Base-by-base conservation (phyloP, 2,888 invertebrate species). In the Alentia gelatinosa region DNA sequence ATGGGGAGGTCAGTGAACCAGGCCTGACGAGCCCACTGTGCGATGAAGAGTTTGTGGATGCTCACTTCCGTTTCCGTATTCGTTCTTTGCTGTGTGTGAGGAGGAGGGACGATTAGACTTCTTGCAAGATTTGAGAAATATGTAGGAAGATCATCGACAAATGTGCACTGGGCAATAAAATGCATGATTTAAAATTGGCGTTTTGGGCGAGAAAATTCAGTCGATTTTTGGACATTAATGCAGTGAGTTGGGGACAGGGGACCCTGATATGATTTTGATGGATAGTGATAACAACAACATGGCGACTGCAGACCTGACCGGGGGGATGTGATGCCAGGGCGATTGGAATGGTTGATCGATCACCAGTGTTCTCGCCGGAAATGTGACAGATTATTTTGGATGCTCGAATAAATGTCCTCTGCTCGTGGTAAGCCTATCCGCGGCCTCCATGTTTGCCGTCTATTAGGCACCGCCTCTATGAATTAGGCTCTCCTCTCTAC, bases 331-430 rank as follows among this genome's bases (percentile, higher is more conserved):
- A 15, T 7, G 47, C 9, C 15, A 5, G n/a, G 63, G 63, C 15
- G 15, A 63, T 63, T 5, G 68, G 68, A 30, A 30, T 30, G 33
- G 68, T 68, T 68, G 68, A 68, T 68, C 68, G 68, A 68, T 68
- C 68, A 30, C 4, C 30, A 30, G 12, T 30, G 33, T 19, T 56
- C 15, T n/a, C 33, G 30, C n/a, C 26, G 68, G 68, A 68, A 68
- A 68, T 68, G 68, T 68, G 68, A 68, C 68, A 68, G 68, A 68
- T 68, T 68, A 68, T 68, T 68, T 68, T 68, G 23, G 68, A 26
- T 68, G 4, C 33, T 26, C 12, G 68, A 30, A 30, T 68, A 68
- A 68, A 68, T 30, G 68, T 68, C 68, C 30, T 68, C 68, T 68
- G 68, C 68, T n/a, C 1, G 68, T 12, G 30, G 68, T 68, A 68